A percentile compares a stretch with the other conserved stretches of the same genome.
Conservation (phyloP, 35 echinoderm and acorn worm species). For the Diadema setosum region DNA sequence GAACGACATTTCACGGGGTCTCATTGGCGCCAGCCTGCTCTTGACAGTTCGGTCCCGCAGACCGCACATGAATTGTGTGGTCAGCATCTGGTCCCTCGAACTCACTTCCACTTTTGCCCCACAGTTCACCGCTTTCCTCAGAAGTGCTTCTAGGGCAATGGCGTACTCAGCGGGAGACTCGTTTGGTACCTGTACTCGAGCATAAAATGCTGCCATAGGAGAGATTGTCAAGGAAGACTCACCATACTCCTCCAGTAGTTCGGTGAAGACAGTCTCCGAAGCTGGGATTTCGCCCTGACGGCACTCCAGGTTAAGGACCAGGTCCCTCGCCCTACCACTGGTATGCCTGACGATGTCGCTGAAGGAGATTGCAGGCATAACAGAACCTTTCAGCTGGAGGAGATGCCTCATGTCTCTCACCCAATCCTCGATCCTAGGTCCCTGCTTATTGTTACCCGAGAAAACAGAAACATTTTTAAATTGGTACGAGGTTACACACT, state of each 20-base stretch:
- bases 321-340: too few relatives aligned
- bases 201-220: slow-evolving; percentile 28
- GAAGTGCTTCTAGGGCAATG: not conserved
- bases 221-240: not conserved
- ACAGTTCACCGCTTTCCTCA: not conserved
- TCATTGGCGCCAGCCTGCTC: not conserved
- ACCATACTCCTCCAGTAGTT: slow-evolving; percentile 1
- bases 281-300: too few relatives aligned
- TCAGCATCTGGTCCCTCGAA: not conserved
- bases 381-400: too few relatives aligned
- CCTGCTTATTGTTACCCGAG: not conserved
- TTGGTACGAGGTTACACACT: not conserved
- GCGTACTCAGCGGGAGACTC: slow-evolving; percentile 11
- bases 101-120: not conserved
- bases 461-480: not conserved
- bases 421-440: too few relatives aligned
- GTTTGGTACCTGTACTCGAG: not conserved
- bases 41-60: not conserved
- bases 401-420: too few relatives aligned
- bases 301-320: too few relatives aligned
- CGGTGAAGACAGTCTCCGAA: too few relatives aligned
- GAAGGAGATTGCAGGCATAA: not conserved
- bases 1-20: slow-evolving; percentile 6
- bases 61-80: slow-evolving; percentile 35
- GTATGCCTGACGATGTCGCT: too few relatives aligned